Evolutionary conservation across 1,140 invertebrate genomes (phyloP), one percentile per base, ranked within the genome.

Genomic region (Trichonephila inaurata): DNA sequence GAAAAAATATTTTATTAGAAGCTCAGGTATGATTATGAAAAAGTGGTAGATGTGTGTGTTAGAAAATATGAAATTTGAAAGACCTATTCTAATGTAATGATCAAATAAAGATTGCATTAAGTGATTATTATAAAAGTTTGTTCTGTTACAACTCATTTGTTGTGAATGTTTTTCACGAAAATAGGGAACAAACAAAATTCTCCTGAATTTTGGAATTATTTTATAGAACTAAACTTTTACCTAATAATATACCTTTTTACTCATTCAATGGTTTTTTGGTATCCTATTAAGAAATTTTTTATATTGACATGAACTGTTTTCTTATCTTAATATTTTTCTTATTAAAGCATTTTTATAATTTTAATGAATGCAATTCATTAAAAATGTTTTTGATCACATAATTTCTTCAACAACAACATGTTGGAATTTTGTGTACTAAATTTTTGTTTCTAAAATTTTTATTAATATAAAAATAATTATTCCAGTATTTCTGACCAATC

Each of bases 1-100:
- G 72, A 77, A 77, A 72, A 77, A 77, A 77, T 77, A 77, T 77
- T 77, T 77, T 28, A 77, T 77, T 28, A 28, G 28, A 77, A 77
- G 72, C 72, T 77, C 72, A 77, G 72, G 72, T 77, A 77, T 77
- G 72, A 77, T 33, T 33, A 77, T 77, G 24, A 77, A 77, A 64
- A 40, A 77, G 72, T 77, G 72, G 72, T 16, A 19, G 16, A 77
- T 77, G 66, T 69, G 24, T 77, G 62, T 40, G 14, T 33, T 77
- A 77, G 72, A 77, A 77, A 77, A 77, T 77, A 77, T 77, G 72
- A 77, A 51, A 77, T 33, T 77, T 77, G 72, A 77, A 77, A 77
- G 28, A 77, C 14, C 72, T 77, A 77, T 14, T 77, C 72, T 77
- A 77, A 77, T 77, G 28, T 77, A 40, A 28, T 40, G 72, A 77